Base-by-base conservation (phyloP, 2,888 invertebrate species). In the Nemotelus nigrinus region DNA sequence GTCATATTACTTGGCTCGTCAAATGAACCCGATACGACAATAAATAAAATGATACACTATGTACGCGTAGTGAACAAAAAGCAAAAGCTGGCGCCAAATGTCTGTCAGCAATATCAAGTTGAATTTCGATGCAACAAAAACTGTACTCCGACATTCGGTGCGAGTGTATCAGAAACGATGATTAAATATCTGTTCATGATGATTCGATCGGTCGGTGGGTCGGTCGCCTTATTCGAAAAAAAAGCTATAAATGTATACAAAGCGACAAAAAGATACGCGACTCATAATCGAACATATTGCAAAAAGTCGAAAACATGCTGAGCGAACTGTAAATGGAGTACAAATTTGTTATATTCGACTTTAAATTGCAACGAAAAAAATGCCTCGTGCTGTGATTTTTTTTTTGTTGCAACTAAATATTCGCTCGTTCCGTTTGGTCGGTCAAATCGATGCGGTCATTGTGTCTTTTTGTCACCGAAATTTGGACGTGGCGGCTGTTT, bases 281-380 rank as follows among this genome's bases (percentile, higher is more conserved):
- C 25, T 60, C 45, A 72, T 57, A 71, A 72, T 72, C 58, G 60
- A 60, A 58, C 58, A 58, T 45, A 25, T 45, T 7, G 47, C 43
- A 60, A 60, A 72, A 58, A 45, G 39, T 2, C 60, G 47, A 41
- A 45, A 48, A 72, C 60, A 7, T 25, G 60, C 72, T 60, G 72
- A 72, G 47, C 72, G 25, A 71, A 72, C 72, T 72, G 72, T 72
- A 72, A 72, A 72, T 45, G 72, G 72, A 60, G 72, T 72, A 72
- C 58, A 47, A 57, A 68, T 68, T 68, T 57, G 58, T 45, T 58
- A 7, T 72, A 60, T n/a, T 72, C 44, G 44, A 39, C 58, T 47
- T 72, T 41, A 8, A 45, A 58, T 58, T 72, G 55, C 55, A 57
- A 60, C 25, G 60, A 72, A 72, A 72, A 53, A 68, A 60, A 58